Evolutionary conservation across 2,113 vertebrate genomes (phyloP).

Genomic region (Nothoprocta perdicaria): DNA sequence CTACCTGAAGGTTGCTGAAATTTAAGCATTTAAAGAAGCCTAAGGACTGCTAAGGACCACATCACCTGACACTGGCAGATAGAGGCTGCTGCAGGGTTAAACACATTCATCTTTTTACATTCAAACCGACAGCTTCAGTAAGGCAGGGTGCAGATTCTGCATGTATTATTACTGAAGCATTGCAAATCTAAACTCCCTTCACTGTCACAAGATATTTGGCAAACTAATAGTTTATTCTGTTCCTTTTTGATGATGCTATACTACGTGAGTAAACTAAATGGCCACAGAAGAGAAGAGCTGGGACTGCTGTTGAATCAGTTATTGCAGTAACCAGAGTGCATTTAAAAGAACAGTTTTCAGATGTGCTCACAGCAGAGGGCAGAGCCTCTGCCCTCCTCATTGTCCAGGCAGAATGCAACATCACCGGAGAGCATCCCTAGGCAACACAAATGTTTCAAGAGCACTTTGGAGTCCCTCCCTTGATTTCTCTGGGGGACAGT

Average conservation of each 20-base stretch:
- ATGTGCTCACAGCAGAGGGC: neutral
- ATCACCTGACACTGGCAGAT: neutral
- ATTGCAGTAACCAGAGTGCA: neutral
- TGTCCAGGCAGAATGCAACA: fast-evolving
- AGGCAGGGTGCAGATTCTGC: neutral
- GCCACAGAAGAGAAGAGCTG: neutral
- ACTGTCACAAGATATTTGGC: neutral
- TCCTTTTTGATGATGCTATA: neutral
- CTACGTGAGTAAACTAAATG: neutral
- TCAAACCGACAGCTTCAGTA: neutral
- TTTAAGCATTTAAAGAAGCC: neutral
- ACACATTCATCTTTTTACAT: neutral
- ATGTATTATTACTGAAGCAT: neutral
- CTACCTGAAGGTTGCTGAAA: neutral
- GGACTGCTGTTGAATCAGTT: neutral
- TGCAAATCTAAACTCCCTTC: neutral
- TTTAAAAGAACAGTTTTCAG: neutral
- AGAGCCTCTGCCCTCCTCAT: neutral
- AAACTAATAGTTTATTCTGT: neutral
- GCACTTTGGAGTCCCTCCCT: neutral
- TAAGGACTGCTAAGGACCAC: neutral
- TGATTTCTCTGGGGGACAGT: neutral
- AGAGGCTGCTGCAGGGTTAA: neutral
- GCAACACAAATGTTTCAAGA: neutral
- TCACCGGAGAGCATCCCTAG: neutral